Evolutionary conservation across 2,888 invertebrate species (phyloP).

Genomic region (Ctenicera cuprea): DNA sequence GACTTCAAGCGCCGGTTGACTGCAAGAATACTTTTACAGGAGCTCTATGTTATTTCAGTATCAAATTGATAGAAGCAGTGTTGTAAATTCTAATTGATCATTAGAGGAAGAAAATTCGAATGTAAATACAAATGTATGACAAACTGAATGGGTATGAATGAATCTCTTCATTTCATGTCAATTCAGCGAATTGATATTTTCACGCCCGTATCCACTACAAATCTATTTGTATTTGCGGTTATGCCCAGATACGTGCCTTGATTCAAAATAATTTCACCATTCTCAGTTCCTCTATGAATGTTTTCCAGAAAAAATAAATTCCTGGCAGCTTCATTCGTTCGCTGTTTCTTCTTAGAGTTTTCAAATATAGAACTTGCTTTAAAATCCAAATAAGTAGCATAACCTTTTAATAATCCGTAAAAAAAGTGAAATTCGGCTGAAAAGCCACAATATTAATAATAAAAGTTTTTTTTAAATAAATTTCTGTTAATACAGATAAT

Average conservation of each 20-base stretch:
- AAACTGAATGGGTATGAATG: conserved; percentile 31
- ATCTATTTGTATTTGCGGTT: conserved; percentile 48
- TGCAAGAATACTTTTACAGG: conserved; percentile 25
- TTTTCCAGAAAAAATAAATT: conserved; percentile 24
- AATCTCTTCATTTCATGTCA: conserved; percentile 24
- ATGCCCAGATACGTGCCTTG: conserved; percentile 43
- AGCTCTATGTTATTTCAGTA: conserved; percentile 17
- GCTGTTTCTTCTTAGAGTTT: background rate
- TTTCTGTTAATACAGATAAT: conserved; percentile 44
- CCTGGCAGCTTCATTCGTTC: conserved; percentile 1
- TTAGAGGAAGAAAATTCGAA: too few species aligned
- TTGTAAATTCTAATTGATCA: background rate
- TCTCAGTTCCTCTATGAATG: conserved; percentile 28
- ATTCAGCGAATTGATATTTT: conserved; percentile 31
- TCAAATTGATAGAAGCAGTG: background rate
- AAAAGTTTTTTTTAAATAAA: conserved; percentile 30
- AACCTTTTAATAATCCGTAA: background rate
- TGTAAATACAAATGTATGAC: background rate
- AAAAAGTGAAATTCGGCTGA: background rate
- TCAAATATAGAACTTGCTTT: background rate
- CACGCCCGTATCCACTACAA: conserved; percentile 42
- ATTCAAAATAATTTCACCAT: conserved; percentile 27
- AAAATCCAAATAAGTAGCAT: background rate
- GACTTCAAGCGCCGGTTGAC: conserved; percentile 37
- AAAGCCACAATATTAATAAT: background rate